Conservation (phyloP, 1,140 invertebrate genomes). For the Pollicipes pollicipes region DNA sequence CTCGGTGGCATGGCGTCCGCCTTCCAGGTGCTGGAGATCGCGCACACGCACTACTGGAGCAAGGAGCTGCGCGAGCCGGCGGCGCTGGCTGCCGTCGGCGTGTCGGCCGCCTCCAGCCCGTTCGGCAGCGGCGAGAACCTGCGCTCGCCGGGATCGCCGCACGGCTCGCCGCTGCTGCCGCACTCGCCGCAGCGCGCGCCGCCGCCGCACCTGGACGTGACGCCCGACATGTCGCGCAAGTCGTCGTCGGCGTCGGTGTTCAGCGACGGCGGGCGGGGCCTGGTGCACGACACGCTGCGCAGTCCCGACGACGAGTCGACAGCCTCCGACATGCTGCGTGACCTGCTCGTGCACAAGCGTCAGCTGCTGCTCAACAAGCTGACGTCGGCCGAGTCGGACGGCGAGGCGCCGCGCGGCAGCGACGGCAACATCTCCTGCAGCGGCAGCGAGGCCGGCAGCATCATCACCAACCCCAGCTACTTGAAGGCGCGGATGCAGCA, state of each 20-base stretch:
- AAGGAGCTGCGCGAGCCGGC: constrained; percentile 49
- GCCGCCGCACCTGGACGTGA: not conserved
- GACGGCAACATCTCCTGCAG: constrained; percentile 28
- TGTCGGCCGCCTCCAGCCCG: constrained; percentile 22
- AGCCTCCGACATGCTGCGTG: constrained; percentile 54
- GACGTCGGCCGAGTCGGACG: constrained; percentile 62
- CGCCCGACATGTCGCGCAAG: not conserved
- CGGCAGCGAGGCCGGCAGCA: constrained; percentile 51
- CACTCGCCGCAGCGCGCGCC: not conserved
- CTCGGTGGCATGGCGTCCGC: constrained; percentile 93
- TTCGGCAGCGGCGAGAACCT: constrained; percentile 31
- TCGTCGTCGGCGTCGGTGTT: not conserved
- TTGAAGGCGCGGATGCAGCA: constrained; percentile 31
- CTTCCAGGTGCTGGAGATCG: constrained; percentile 90
- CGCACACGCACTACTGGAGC: constrained; percentile 95
- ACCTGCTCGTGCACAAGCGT: constrained; percentile 70
- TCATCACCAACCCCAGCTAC: constrained; percentile 58
- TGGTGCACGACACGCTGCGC: constrained; percentile 3
- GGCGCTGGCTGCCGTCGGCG: constrained; percentile 13
- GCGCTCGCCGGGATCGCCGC: not conserved
- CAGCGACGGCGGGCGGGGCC: not conserved
- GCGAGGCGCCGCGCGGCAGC: constrained; percentile 15
- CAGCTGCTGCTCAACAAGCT: constrained; percentile 67
- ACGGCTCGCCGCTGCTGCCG: not conserved
- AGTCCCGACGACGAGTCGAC: constrained; percentile 15